A percentile compares a stretch with the other conserved stretches of the same genome.
These are phyloP conservation scores for Parotocinclus haroldoi DNA, from an alignment of 2,797 vertebrate genomes.

Conservation along the genomic window DNA sequence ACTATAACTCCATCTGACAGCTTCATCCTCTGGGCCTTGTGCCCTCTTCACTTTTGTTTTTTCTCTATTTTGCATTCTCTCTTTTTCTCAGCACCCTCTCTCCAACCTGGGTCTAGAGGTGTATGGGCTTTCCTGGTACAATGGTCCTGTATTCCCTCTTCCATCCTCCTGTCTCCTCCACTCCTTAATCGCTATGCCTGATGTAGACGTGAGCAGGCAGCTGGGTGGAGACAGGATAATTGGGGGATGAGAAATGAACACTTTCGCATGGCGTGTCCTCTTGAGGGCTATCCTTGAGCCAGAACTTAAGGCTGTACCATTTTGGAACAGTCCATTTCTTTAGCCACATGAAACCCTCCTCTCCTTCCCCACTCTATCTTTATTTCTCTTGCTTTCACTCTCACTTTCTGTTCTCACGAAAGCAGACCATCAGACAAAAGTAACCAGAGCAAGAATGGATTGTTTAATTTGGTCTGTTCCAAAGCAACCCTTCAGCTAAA, in stretches of 20 bases:
- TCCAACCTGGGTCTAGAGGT: slow-evolving; percentile 16
- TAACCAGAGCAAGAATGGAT: slow-evolving; percentile 1
- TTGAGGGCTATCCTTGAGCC: slow-evolving; percentile 24
- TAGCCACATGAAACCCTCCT: slow-evolving; percentile 25
- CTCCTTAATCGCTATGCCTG: background rate
- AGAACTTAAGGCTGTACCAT: background rate
- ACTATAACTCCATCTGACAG: slow-evolving; percentile 63
- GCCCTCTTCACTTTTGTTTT: slow-evolving; percentile 13
- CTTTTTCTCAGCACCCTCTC: slow-evolving; percentile 19
- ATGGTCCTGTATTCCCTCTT: slow-evolving; percentile 13
- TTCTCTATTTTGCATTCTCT: slow-evolving; percentile 2
- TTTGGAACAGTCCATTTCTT: slow-evolving; percentile 20
- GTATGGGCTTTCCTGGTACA: slow-evolving; percentile 36
- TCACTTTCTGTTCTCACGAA: slow-evolving; percentile 12
- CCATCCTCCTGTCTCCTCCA: slow-evolving; percentile 16
- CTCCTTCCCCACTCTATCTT: background rate
- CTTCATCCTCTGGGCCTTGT: slow-evolving; percentile 49
- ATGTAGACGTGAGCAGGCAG: too few relatives aligned
- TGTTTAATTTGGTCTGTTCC: slow-evolving; percentile 11
- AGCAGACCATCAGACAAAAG: background rate
- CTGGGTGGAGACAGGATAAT: slow-evolving; percentile 15
- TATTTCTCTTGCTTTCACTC: background rate
- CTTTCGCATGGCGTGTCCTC: slow-evolving; percentile 7
- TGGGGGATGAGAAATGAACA: slow-evolving; percentile 26
- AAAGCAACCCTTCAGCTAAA: slow-evolving; percentile 60